Conservation (phyloP, 2,888 invertebrate genomes). For the Pterobdella sp. region DNA sequence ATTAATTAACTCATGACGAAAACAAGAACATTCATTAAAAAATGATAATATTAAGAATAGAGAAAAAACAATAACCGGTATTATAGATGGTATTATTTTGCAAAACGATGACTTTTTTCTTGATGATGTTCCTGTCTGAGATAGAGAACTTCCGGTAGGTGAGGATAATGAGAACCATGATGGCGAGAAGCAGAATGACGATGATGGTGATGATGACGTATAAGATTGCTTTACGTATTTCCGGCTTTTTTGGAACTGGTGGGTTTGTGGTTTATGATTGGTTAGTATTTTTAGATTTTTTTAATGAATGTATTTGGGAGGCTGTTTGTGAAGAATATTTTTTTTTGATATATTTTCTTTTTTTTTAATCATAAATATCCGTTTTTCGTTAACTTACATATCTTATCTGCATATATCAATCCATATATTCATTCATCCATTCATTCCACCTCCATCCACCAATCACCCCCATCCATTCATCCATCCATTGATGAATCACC, state of each 20-base stretch:
- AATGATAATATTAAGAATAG: neutral
- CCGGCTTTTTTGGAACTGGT: neutral
- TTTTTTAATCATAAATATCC: too few relatives aligned
- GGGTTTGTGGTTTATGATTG: too few relatives aligned
- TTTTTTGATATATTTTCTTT: neutral
- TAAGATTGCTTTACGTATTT: neutral
- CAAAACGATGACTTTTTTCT: constrained; percentile 21
- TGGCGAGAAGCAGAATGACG: constrained; percentile 16
- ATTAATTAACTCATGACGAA: too few relatives aligned
- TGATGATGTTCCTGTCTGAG: neutral
- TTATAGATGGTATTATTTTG: constrained; percentile 29
- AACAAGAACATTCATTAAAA: neutral
- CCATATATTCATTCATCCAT: neutral
- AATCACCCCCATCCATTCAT: neutral
- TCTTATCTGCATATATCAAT: neutral
- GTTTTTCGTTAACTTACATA: too few relatives aligned
- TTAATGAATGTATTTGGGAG: too few relatives aligned
- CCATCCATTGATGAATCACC: neutral
- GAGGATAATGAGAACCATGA: neutral
- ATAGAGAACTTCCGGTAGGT: neutral
- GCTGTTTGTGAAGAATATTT: too few relatives aligned
- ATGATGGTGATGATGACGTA: neutral
- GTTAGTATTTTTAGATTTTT: too few relatives aligned
- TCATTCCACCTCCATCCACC: neutral
- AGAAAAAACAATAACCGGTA: neutral